phyloP scores from a whole-genome alignment of 2,888 invertebrate species.

The Dyspetes luteomarginatus region DNA sequence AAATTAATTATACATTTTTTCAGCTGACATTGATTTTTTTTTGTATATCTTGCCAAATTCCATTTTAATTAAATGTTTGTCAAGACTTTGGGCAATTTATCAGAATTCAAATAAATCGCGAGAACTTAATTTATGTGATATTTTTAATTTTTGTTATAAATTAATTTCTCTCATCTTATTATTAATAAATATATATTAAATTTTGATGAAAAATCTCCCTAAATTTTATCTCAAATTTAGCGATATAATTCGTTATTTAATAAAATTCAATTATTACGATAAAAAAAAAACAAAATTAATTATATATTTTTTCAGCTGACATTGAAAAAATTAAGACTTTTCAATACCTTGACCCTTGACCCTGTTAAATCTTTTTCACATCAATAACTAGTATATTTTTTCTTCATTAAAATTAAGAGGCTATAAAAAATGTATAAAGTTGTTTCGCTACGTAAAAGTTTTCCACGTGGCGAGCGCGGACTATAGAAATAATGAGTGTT shows the following conservation, averaged over 20 bases:
- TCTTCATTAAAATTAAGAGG: background rate
- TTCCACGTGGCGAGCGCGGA: no score
- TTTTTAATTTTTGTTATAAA: no score
- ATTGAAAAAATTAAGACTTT: background rate
- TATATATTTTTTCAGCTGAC: background rate
- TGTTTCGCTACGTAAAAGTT: slow-evolving; percentile 1
- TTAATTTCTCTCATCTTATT: background rate
- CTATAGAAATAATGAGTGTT: slow-evolving; percentile 48
- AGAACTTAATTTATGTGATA: no score
- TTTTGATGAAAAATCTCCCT: background rate
- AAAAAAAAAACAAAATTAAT: no score
- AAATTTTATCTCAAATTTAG: no score
- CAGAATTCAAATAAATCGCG: no score
- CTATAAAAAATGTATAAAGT: background rate
- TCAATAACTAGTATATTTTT: background rate
- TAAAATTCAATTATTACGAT: background rate
- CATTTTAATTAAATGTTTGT: no score
- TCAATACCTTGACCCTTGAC: background rate
- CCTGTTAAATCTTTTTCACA: background rate
- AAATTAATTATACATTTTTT: no score
- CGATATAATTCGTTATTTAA: background rate
- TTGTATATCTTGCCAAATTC: no score
- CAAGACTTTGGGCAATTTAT: no score
- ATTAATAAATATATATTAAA: background rate
- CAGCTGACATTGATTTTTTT: no score